Evolutionary conservation across 92 coral and sea anemone genomes (phyloP).

Genomic region (Palythoa grandiflora): DNA sequence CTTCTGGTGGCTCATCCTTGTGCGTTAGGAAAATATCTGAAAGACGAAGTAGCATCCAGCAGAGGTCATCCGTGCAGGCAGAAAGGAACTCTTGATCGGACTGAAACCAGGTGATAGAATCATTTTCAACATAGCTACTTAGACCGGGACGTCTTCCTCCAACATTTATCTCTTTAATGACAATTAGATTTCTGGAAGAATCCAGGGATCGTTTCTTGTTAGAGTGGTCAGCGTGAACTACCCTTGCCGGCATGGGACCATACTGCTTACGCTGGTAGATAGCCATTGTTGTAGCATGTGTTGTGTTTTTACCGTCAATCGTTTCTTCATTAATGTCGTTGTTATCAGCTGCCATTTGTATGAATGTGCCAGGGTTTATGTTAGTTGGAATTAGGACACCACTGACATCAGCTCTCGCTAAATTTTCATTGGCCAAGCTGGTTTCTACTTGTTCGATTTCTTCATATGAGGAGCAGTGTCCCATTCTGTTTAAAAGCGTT

Average conservation of each 20-base stretch:
- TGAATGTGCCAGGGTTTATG: constrained; percentile 48
- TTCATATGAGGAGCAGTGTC: constrained; percentile 58
- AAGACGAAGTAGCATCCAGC: constrained; percentile 68
- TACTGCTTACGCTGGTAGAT: constrained; percentile 55
- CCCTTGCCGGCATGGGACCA: constrained; percentile 54
- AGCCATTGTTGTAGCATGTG: constrained; percentile 42
- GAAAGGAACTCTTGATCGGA: constrained; percentile 51
- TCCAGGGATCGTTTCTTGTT: constrained; percentile 1
- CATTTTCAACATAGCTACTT: constrained; percentile 42
- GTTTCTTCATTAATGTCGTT: constrained; percentile 63
- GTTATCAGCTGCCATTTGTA: constrained; percentile 37
- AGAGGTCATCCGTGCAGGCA: constrained; percentile 58
- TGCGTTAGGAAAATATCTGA: constrained; percentile 29
- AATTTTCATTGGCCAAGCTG: constrained; percentile 49
- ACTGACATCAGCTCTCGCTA: constrained; percentile 37
- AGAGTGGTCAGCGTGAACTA: constrained; percentile 31
- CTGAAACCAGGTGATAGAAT: constrained; percentile 56
- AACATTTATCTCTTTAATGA: constrained; percentile 58
- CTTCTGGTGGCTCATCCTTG: constrained; percentile 42
- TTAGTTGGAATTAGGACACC: constrained; percentile 48
- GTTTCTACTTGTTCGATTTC: constrained; percentile 54
- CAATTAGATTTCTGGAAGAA: constrained; percentile 26
- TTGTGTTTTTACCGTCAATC: constrained; percentile 54
- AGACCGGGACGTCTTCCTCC: constrained; percentile 69
- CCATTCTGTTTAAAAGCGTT: constrained; percentile 54